Evolutionary conservation across 1,140 invertebrate species (phyloP), one percentile per base, ranked within the genome.

Genomic region (Scaptomyza graminum): DNA sequence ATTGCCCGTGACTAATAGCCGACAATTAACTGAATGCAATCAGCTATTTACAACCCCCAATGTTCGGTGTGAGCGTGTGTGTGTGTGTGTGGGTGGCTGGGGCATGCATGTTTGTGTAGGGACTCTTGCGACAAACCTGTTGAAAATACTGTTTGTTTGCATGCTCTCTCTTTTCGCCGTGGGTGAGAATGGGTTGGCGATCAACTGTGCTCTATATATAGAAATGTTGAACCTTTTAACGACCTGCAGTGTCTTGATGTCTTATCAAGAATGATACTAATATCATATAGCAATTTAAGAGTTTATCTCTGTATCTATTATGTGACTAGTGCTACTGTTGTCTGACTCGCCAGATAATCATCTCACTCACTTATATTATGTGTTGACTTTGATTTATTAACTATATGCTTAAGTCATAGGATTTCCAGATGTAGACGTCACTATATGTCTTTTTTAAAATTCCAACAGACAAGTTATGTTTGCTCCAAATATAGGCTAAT

Each of bases 81-180:
- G 13, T 63, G 13, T 25, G 28, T 63, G 13, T 22, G 28, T 31
- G 25, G 43, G 18, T 50, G 31, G 37, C 9, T 25, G 37, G 44
- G 9, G 50, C 8, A 16, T 22, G 16, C 41, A 15, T 71, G 54
- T 70, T 70, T 70, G 68, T 18, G 12, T 61, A 54, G 55, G 55
- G 54, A 54, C n/a, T 31, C 62, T 57, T 71, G 68, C 68, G 68
- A 52, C 68, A 71, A 60, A 72, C 69, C 55, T 54, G 64, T 72
- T 72, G 55, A 67, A 52, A 67, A 49, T 60, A 9, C 3, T 15
- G 8, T 57, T 56, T 70, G 55, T 71, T 71, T 66, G 63, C 16
- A 31, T 54, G 37, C 37, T 43, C 22, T 31, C 18, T 60, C 37
- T 6, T 15, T 13, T 11, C n/a, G 34, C 18, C 5, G 37, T n/a